Conservation (phyloP, 2,113 vertebrate species). For the Sceloporus undulatus region DNA sequence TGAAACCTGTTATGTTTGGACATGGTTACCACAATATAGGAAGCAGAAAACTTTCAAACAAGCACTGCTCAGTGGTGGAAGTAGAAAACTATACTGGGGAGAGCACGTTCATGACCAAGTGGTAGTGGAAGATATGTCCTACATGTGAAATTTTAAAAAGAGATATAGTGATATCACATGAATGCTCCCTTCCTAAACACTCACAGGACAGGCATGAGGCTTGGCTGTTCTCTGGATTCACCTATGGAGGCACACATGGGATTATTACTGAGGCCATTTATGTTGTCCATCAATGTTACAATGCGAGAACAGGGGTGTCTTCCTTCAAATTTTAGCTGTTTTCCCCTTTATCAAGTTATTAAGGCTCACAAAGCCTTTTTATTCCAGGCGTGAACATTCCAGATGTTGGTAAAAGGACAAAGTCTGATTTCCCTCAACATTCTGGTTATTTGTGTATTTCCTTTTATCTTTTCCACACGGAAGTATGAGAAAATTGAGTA, state of each 20-base stretch:
- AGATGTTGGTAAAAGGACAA: conserved; percentile 61
- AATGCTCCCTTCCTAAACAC: not conserved
- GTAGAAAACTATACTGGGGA: not conserved
- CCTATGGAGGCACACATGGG: not conserved
- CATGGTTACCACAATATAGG: not conserved
- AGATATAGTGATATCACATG: not conserved
- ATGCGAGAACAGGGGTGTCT: not conserved
- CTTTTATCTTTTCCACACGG: conserved; percentile 45
- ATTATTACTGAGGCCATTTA: not conserved
- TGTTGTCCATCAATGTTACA: not conserved
- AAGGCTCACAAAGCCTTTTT: conserved; percentile 44
- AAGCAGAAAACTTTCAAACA: too few relatives aligned
- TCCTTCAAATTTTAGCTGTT: not conserved
- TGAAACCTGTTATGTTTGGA: too few relatives aligned
- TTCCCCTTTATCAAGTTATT: not conserved
- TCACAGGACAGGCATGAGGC: not conserved
- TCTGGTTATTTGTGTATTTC: conserved; percentile 53
- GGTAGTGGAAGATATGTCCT: not conserved
- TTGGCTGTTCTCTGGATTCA: not conserved
- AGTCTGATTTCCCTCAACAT: conserved; percentile 61
- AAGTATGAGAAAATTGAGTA: conserved; percentile 60
- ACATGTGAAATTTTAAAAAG: not conserved
- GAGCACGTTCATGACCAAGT: not conserved
- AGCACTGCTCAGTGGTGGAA: not conserved
- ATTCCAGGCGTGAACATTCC: conserved; percentile 45